Evolutionary conservation across 2,888 invertebrate genomes (phyloP).

Genomic region (Ormyrus nitidulus): DNA sequence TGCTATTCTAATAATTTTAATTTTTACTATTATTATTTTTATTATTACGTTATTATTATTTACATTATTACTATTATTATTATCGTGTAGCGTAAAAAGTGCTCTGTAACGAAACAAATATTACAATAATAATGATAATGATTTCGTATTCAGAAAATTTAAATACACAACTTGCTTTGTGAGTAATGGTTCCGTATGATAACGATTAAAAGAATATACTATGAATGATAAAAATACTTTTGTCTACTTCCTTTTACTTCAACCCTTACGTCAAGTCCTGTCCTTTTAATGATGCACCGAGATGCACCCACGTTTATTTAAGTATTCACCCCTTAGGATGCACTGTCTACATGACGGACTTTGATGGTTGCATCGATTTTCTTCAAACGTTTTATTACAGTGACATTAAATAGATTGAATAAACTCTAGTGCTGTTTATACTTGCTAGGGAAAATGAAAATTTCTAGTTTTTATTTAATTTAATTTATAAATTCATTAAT

Average conservation of each 20-base stretch:
- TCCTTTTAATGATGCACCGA: not conserved
- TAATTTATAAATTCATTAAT: too few species aligned
- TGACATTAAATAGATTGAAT: too few species aligned
- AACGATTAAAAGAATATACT: conserved; percentile 55
- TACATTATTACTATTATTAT: conserved; percentile 48
- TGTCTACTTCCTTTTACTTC: conserved; percentile 1
- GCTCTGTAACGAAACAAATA: conserved; percentile 60
- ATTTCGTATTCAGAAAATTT: conserved; percentile 64
- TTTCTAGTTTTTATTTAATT: too few species aligned
- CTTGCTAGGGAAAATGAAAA: too few species aligned
- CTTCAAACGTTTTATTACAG: not conserved
- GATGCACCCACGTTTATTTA: conserved; percentile 4
- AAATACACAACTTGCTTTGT: conserved; percentile 73
- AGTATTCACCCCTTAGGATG: conserved; percentile 57
- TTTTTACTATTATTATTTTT: conserved; percentile 44
- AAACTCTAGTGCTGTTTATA: too few species aligned
- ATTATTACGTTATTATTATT: conserved; percentile 22
- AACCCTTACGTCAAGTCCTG: not conserved
- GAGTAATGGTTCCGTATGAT: conserved; percentile 72
- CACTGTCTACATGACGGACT: conserved; percentile 17
- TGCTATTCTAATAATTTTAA: conserved; percentile 48
- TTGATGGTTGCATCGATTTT: conserved; percentile 4
- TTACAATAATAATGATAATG: conserved; percentile 64
- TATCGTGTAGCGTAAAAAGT: conserved; percentile 54
- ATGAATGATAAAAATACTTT: conserved; percentile 52